Percentiles rank a stretch among this genome's conserved stretches.
phyloP scores from a whole-genome alignment of 2,113 vertebrate species.

The Varanus komodoensis region DNA sequence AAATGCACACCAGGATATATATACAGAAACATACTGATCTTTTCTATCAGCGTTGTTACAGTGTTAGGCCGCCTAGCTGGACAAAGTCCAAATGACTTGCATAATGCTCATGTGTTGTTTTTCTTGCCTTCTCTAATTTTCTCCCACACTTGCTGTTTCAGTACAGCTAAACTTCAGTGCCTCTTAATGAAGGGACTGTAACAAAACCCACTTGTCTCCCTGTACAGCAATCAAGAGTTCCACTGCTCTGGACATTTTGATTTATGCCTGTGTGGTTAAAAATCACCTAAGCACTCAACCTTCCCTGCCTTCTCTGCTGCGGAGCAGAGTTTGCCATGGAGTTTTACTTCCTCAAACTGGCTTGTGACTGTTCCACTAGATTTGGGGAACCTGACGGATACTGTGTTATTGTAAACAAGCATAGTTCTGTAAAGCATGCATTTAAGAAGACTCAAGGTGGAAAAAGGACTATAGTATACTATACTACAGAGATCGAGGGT shows the following conservation, averaged over 20 bases:
- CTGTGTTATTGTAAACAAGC: slow-evolving; percentile 61
- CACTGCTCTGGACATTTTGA: slow-evolving; percentile 65
- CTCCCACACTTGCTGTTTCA: slow-evolving; percentile 78
- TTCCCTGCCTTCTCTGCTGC: slow-evolving; percentile 37
- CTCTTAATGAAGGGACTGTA: slow-evolving; percentile 73
- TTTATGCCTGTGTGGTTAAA: slow-evolving; percentile 75
- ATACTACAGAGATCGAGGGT: neutral
- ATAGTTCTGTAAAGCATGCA: neutral
- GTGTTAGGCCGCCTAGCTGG: slow-evolving; percentile 67
- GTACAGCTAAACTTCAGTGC: slow-evolving; percentile 69
- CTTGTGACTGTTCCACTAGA: slow-evolving; percentile 35
- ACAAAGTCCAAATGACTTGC: slow-evolving; percentile 66
- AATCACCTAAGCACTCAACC: slow-evolving; percentile 74
- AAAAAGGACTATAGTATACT: neutral
- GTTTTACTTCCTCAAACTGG: slow-evolving; percentile 47
- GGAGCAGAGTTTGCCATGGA: slow-evolving; percentile 54
- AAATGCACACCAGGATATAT: slow-evolving; percentile 59
- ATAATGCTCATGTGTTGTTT: slow-evolving; percentile 58
- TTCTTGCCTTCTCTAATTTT: slow-evolving; percentile 57
- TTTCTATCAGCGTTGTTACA: slow-evolving; percentile 56
- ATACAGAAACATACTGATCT: slow-evolving; percentile 49
- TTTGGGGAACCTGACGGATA: slow-evolving; percentile 60
- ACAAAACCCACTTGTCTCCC: slow-evolving; percentile 75
- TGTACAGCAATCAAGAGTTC: slow-evolving; percentile 61
- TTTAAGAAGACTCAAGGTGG: slow-evolving; percentile 34